phyloP scores from a whole-genome alignment of 2,113 vertebrate species.

The Eudyptes chrysolophus region DNA sequence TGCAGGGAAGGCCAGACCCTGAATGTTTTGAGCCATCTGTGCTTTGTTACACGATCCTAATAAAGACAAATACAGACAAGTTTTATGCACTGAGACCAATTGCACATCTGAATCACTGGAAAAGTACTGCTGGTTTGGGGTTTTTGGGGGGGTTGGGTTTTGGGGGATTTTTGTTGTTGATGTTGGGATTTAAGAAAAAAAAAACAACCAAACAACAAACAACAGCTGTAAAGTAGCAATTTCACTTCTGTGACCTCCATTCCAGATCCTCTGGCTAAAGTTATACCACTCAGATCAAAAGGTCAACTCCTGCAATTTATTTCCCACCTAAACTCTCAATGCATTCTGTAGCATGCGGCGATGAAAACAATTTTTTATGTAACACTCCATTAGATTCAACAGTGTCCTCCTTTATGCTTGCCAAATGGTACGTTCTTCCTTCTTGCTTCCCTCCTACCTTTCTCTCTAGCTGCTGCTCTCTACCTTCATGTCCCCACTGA shows the following conservation, averaged over 20 bases:
- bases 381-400: background rate
- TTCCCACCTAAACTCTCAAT: background rate
- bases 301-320: background rate
- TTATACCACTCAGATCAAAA: background rate
- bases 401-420: background rate
- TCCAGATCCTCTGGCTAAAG: background rate
- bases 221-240: background rate
- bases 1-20: background rate
- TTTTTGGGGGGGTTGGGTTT: accelerated
- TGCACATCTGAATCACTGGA: background rate
- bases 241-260: background rate
- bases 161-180: background rate
- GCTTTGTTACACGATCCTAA: background rate
- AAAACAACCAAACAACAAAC: background rate
- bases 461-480: background rate
- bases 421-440: accelerated
- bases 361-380: background rate
- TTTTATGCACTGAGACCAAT: background rate
- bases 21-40: background rate
- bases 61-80: background rate
- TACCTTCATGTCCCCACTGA: background rate
- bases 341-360: background rate
- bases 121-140: background rate
- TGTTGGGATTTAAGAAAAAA: background rate
- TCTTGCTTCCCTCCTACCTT: background rate